phyloP scores from a whole-genome alignment of 92 coral and sea anemone species.

The Porites rus region DNA sequence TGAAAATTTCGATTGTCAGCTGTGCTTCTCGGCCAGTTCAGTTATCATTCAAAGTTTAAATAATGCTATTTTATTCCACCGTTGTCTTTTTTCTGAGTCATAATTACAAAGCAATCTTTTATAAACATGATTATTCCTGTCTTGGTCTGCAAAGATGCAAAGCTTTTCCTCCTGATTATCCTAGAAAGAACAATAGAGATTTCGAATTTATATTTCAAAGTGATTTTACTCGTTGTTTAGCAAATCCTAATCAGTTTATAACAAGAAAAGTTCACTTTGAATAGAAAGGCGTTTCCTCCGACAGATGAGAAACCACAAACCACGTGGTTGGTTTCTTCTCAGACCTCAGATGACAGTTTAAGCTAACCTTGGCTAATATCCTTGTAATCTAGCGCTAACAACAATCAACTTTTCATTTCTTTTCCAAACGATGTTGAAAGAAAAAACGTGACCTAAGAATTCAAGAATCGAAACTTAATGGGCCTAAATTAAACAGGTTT shows the following conservation, averaged over 20 bases:
- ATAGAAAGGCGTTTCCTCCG: slow-evolving; percentile 13
- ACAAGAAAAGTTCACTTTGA: background rate
- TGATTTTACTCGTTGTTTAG: slow-evolving; percentile 11
- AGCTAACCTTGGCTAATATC: background rate
- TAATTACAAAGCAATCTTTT: background rate
- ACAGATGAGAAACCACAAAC: slow-evolving; percentile 47
- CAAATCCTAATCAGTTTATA: background rate
- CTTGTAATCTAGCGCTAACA: background rate
- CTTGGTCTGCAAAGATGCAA: background rate
- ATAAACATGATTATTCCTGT: background rate
- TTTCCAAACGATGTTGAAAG: background rate
- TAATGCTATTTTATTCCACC: too few species aligned
- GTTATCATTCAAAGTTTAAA: background rate
- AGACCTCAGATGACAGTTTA: background rate
- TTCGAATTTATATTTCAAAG: background rate
- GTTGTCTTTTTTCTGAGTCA: too few species aligned
- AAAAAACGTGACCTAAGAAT: background rate
- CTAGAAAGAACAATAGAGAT: too few species aligned
- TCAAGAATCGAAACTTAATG: too few species aligned
- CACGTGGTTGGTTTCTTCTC: slow-evolving; percentile 8
- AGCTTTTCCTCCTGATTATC: too few species aligned
- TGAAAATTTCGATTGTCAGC: too few species aligned
- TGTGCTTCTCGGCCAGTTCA: background rate
- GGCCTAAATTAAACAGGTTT: too few species aligned
- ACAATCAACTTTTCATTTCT: background rate